Evolutionary conservation across 92 coral and sea anemone genomes (phyloP).

Genomic region (Epizoanthus ramosus): DNA sequence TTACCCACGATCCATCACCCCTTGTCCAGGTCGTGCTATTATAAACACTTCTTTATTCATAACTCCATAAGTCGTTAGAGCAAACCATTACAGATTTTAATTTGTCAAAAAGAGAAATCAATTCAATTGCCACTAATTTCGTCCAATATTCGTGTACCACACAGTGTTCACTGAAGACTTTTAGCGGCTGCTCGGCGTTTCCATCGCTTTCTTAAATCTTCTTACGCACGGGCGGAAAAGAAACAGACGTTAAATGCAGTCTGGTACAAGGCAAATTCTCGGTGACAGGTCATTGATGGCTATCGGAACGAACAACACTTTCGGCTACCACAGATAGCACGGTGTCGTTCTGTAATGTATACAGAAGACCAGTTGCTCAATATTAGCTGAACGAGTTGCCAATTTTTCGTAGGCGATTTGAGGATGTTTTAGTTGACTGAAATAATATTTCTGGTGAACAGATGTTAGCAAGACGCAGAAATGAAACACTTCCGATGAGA

Average conservation of each 20-base stretch:
- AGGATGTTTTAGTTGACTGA: constrained; percentile 18
- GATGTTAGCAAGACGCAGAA: constrained; percentile 23
- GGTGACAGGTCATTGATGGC: constrained; percentile 38
- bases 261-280: neutral
- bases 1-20: neutral
- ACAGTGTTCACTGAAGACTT: neutral
- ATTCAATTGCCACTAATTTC: neutral
- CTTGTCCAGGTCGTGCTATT: neutral
- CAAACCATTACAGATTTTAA: constrained; percentile 33
- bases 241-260: constrained; percentile 6
- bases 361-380: neutral
- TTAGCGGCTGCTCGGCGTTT: neutral
- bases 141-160: neutral
- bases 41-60: constrained; percentile 22
- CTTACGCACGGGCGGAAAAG: neutral
- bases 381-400: neutral
- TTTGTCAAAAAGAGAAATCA: constrained; percentile 12
- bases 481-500: constrained; percentile 28
- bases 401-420: neutral
- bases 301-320: constrained; percentile 23
- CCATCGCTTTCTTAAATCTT: neutral
- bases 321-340: neutral
- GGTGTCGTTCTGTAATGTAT: neutral
- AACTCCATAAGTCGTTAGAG: constrained; percentile 28
- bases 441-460: constrained; percentile 44